A percentile compares a stretch with the other conserved stretches of the same genome.
Evolutionary conservation across 2,888 invertebrate species (phyloP).

Genomic region (Tiliacea citrago): DNA sequence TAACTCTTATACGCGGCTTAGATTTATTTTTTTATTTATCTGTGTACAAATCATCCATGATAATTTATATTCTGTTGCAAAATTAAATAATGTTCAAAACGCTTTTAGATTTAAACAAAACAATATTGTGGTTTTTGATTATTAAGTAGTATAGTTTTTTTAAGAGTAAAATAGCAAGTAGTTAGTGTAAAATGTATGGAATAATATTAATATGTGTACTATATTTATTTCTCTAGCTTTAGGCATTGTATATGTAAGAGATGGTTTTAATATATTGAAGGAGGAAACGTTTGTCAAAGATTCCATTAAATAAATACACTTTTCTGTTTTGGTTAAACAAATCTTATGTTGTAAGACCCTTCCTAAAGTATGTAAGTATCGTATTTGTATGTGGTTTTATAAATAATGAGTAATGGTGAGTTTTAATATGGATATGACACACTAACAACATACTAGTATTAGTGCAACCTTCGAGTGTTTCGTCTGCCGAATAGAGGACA

Average conservation of each 20-base stretch:
- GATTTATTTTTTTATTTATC: conserved; percentile 65
- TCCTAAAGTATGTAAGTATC: conserved; percentile 31
- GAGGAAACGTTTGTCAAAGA: conserved; percentile 73
- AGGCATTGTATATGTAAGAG: conserved; percentile 81
- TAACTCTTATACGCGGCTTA: conserved; percentile 61
- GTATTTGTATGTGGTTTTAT: conserved; percentile 9
- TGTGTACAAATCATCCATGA: conserved; percentile 68
- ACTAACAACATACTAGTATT: neutral
- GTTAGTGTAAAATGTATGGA: conserved; percentile 68
- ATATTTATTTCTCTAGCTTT: conserved; percentile 81
- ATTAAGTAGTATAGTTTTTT: conserved; percentile 62
- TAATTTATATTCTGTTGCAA: conserved; percentile 46
- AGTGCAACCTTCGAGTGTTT: conserved; percentile 9
- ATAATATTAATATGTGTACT: conserved; percentile 75
- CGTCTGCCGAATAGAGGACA: neutral
- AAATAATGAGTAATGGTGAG: neutral
- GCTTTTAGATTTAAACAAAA: conserved; percentile 64
- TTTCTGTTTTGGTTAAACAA: conserved; percentile 73
- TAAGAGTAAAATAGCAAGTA: conserved; percentile 69
- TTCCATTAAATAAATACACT: conserved; percentile 83
- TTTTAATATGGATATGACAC: conserved; percentile 8
- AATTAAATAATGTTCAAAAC: conserved; percentile 58
- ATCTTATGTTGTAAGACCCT: conserved; percentile 45
- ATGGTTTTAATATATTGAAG: conserved; percentile 70
- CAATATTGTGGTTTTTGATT: conserved; percentile 57